Evolutionary conservation across 2,797 vertebrate genomes (phyloP), one percentile per base, ranked within the genome.

Genomic region (Amblyraja radiata): DNA sequence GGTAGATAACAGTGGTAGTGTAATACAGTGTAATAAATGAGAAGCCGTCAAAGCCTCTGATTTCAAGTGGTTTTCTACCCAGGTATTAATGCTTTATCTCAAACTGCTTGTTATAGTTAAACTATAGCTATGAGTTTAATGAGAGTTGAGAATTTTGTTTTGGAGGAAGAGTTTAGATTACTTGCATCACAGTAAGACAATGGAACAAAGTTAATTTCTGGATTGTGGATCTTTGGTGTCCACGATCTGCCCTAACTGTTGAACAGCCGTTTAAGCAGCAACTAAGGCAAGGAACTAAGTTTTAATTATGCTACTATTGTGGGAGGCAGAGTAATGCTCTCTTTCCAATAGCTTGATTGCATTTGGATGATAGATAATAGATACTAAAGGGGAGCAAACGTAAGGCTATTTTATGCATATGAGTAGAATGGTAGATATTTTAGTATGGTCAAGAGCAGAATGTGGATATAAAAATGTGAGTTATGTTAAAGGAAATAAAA

Each of bases 401-500:
- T n/a, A 88, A 16, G n/a, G n/a, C 13, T 88, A 88, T 68, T 88
- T 88, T 68, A 68, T 32, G n/a, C 1, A 21, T 68, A 65, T 86
- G n/a, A 88, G 84, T 68, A 10, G 63, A 88, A 88, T 25, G n/a
- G 6, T 16, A 88, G 28, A 13, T 18, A n/a, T 32, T 63, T 83
- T 90, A 10, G 16, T 54, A 92, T 76, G 46, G 73, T 92, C 90
- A 76, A 39, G 25, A 54, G 39, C 68, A 74, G 13, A 68, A 76
- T 92, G 71, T 58, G 21, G 6, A 92, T 73, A 21, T 71, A 36
- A 71, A 71, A 68, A 68, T 88, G n/a, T 68, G 81, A 84, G 81
- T 84, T 58, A 21, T 84, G 28, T 90, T 90, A 23, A 68, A 68
- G 32, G 63, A 68, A 88, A 88, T 68, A 88, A 88, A 88, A 68